Evolutionary conservation across 1,140 invertebrate genomes (phyloP).

Genomic region (Heliconius melpomene): DNA sequence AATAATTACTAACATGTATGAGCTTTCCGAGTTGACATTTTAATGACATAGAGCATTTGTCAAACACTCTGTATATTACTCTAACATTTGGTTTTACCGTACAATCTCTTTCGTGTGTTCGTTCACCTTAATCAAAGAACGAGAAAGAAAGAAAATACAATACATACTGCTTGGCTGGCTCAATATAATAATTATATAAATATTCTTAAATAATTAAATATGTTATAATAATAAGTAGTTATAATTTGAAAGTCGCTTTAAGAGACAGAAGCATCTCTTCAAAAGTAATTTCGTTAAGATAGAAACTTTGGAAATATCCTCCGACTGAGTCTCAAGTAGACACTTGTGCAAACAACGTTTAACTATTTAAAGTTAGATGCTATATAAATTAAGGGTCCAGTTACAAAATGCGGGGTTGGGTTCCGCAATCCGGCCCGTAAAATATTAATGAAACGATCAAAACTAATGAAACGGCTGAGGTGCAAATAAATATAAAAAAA

Average conservation of each 20-base stretch:
- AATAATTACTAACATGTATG: background rate
- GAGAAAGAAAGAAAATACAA: too few relatives aligned
- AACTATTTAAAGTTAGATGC: background rate
- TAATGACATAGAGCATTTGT: background rate
- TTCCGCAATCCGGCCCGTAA: too few relatives aligned
- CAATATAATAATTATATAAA: too few relatives aligned
- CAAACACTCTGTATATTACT: background rate
- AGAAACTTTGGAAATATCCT: background rate
- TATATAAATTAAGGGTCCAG: background rate
- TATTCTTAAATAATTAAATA: background rate
- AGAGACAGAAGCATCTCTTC: background rate
- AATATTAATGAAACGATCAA: too few relatives aligned
- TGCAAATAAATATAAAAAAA: too few relatives aligned
- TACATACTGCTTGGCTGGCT: too few relatives aligned
- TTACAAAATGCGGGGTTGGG: background rate
- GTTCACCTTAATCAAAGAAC: too few relatives aligned
- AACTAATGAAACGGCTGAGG: too few relatives aligned
- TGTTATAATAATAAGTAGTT: background rate
- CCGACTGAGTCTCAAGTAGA: background rate
- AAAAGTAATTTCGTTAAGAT: background rate
- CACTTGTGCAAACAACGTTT: background rate
- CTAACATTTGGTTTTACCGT: too few relatives aligned
- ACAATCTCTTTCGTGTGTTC: too few relatives aligned
- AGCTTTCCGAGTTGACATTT: background rate
- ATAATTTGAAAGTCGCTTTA: background rate